These are phyloP conservation scores for Diadema setosum DNA, from an alignment of 35 echinoderm and acorn worm species.

Conservation along the genomic window DNA sequence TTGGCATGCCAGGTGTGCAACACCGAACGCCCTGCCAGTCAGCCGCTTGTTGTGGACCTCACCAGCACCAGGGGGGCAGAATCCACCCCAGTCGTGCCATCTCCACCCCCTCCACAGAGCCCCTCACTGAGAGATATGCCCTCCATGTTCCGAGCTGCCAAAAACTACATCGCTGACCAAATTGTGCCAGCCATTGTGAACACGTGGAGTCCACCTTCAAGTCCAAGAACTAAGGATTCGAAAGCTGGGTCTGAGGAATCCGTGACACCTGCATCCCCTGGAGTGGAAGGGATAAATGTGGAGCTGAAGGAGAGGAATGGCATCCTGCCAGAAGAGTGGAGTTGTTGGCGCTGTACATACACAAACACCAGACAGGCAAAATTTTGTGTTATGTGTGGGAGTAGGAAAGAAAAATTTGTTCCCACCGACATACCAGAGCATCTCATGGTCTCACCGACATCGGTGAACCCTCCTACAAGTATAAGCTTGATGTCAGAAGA, in stretches of 20 bases:
- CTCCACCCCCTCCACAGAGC: not conserved
- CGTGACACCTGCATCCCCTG: not conserved
- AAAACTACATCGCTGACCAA: not conserved
- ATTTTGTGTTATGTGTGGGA: slow-evolving; percentile 54
- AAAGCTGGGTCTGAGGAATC: too few species aligned
- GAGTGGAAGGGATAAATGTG: not conserved
- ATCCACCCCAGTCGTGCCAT: not conserved
- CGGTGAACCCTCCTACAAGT: not conserved
- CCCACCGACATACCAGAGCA: not conserved
- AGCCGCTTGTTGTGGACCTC: not conserved
- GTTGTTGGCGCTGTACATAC: slow-evolving; percentile 48
- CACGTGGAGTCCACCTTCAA: not conserved
- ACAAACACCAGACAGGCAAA: slow-evolving; percentile 2
- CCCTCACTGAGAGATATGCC: not conserved
- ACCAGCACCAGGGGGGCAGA: not conserved
- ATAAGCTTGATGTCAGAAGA: not conserved
- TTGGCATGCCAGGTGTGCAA: slow-evolving; percentile 42
- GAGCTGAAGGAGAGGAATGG: not conserved
- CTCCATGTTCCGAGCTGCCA: not conserved
- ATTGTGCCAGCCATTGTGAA: not conserved
- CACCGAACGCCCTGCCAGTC: not conserved
- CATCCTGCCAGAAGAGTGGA: not conserved
- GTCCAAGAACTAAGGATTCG: not conserved
- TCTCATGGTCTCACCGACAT: not conserved
- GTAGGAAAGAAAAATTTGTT: not conserved